Base-by-base conservation (phyloP, 2,888 invertebrate species). In the Alviniconcha strummeri region DNA sequence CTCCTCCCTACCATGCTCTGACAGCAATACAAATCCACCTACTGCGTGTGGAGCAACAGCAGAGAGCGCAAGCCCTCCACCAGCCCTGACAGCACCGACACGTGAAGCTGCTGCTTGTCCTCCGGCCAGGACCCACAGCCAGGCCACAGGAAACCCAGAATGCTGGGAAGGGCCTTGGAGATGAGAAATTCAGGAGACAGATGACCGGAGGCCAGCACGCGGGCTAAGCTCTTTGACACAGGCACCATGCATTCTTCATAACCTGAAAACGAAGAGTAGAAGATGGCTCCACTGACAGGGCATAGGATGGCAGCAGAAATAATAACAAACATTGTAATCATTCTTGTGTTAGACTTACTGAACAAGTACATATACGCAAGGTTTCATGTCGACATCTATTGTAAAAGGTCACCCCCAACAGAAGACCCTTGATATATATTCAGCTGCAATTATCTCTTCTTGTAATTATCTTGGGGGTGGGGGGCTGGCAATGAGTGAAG, bases 231-330 rank as follows among this genome's bases (percentile, higher is more conserved):
- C 54, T 17, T 52, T 8, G 77, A 77, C 9, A 77, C 36, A 36
- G 82, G 77, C 5, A 82, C 67, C 69, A 82, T 57, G 56, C 4
- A 55, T 15, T 77, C 77, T 67, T 77, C 82, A 56, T 80, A 8
- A 11, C 69, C 80, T 80, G 80, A 15, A 67, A 67, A 71, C 2
- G 17, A 71, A 36, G 36, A 3, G 36, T 36, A 36, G 36, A 36
- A 36, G 36, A 36, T 36, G 36, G 36, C 36, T 36, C 36, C 36
- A 3, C 36, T 36, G 36, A 36, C 36, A 36, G 36, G 36, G 36
- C 3, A 36, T 36, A 36, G 36, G 36, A 3, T 36, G 36, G 36
- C 36, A 36, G 36, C 36, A 36, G 36, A 36, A 36, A 36, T 36
- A 36, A 36, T 36, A 36, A 36, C 36, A 36, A 36, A 36, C 36